These are phyloP conservation scores for Lepetodrilus schrolli DNA, from an alignment of 2,888 invertebrate genomes.

Conservation along the genomic window DNA sequence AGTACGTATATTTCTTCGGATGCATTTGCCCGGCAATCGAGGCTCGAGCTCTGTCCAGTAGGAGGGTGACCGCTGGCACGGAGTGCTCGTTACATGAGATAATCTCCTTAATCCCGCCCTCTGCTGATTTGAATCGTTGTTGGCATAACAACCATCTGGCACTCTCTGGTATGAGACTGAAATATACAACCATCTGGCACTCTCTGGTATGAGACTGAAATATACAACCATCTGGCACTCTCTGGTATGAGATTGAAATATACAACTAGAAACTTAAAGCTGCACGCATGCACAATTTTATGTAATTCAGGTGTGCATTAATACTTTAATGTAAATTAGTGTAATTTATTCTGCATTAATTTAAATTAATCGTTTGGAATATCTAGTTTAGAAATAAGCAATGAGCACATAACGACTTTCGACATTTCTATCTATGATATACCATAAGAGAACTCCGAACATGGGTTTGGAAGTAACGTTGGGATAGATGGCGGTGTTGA, in stretches of 20 bases:
- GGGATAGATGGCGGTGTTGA: too few species aligned
- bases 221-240: constrained; percentile 61
- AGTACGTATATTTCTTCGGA: constrained; percentile 56
- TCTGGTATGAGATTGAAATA: constrained; percentile 57
- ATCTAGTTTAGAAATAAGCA: too few species aligned
- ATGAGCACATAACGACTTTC: too few species aligned
- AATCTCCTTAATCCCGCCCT: constrained; percentile 56
- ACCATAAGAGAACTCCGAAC: too few species aligned
- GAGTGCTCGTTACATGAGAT: constrained; percentile 59
- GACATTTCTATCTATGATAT: too few species aligned
- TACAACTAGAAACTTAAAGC: constrained; percentile 46
- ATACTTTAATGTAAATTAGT: too few species aligned
- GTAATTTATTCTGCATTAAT: too few species aligned
- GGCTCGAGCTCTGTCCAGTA: constrained; percentile 58
- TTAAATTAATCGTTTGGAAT: too few species aligned
- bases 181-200: constrained; percentile 59
- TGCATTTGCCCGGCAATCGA: constrained; percentile 63
- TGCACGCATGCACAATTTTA: background rate
- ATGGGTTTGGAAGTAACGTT: too few species aligned
- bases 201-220: constrained; percentile 60
- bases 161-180: constrained; percentile 62
- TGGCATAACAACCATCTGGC: constrained; percentile 64
- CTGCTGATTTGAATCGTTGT: constrained; percentile 59
- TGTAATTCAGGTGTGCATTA: too few species aligned
- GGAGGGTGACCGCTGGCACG: constrained; percentile 56